Evolutionary conservation across 2,797 vertebrate species (phyloP).

Genomic region (Syndactyla subalaris): DNA sequence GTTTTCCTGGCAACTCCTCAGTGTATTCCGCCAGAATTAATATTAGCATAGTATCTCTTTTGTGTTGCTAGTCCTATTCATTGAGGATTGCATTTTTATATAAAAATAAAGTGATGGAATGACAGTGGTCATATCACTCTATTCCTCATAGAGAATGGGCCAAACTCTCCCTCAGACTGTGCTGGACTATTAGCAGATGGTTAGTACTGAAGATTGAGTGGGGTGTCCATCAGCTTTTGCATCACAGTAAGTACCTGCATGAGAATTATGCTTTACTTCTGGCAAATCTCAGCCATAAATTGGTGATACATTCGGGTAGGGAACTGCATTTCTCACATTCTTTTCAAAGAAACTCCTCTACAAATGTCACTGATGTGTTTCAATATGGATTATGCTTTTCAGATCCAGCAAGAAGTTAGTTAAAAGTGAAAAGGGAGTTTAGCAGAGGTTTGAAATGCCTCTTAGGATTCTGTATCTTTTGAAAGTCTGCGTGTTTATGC

Average conservation of each 20-base stretch:
- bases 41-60: not conserved
- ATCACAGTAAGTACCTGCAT: not conserved
- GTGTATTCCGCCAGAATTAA: not conserved
- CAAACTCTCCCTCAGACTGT: not conserved
- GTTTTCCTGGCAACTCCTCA: not conserved
- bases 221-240: not conserved
- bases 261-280: not conserved
- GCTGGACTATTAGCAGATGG: not conserved
- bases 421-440: not conserved
- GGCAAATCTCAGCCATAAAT: not conserved
- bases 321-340: not conserved
- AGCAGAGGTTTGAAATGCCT: not conserved
- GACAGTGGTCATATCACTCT: not conserved
- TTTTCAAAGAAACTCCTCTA: not conserved
- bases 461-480: not conserved
- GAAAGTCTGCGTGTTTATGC: not conserved
- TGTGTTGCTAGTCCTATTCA: not conserved
- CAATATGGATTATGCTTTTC: not conserved
- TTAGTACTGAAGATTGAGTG: not conserved
- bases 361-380: not conserved
- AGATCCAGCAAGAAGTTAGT: not conserved
- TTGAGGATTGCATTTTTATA: not conserved
- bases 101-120: not conserved
- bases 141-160: not conserved
- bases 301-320: not conserved